phyloP scores from a whole-genome alignment of 2,113 vertebrate species.

The Lipotes vexillifer region DNA sequence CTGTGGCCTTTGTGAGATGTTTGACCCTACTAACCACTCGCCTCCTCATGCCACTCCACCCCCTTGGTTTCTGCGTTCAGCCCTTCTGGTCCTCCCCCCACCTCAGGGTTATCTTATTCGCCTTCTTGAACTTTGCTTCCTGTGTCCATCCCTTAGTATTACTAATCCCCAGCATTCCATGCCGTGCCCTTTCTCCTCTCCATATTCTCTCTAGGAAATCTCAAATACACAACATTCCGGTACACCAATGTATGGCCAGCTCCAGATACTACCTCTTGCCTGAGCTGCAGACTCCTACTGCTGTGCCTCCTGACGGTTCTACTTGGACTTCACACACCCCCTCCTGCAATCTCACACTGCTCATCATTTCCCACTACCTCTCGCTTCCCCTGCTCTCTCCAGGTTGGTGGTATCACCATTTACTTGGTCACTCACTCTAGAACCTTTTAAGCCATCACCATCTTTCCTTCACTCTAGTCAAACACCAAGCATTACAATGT shows the following conservation, averaged over 20 bases:
- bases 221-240: not conserved
- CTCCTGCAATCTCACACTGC: not conserved
- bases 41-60: not conserved
- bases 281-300: not conserved
- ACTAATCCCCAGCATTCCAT: not conserved
- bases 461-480: not conserved
- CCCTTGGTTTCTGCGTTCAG: not conserved
- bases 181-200: not conserved
- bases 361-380: no score
- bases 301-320: accelerated
- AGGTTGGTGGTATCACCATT: not conserved
- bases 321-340: not conserved
- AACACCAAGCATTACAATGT: not conserved
- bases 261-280: not conserved
- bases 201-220: not conserved
- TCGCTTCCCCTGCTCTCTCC: not conserved
- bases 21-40: not conserved
- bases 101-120: not conserved
- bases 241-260: accelerated
- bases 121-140: not conserved
- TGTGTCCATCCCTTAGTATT: not conserved
- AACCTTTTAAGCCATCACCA: not conserved
- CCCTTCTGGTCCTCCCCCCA: not conserved
- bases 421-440: not conserved
- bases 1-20: not conserved